Conservation (phyloP, 1,140 invertebrate species). For the Pseudomyrmex pallidus region DNA sequence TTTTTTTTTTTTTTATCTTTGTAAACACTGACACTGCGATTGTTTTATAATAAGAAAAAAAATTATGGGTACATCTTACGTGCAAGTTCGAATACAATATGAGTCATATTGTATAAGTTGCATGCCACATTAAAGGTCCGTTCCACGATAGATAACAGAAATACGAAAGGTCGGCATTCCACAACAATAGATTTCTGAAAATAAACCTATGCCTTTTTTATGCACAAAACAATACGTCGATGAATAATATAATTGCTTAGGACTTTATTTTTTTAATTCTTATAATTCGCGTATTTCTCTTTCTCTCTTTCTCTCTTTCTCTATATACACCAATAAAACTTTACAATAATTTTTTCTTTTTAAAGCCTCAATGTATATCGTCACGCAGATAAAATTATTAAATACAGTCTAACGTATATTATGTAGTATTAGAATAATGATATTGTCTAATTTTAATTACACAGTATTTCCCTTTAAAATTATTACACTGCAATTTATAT, state of each 20-base stretch:
- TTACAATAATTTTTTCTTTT: slow-evolving; percentile 2
- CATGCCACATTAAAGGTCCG: slow-evolving; percentile 23
- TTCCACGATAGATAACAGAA: slow-evolving; percentile 5
- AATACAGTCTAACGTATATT: too few relatives aligned
- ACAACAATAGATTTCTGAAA: slow-evolving; percentile 10
- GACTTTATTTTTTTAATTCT: slow-evolving; percentile 6
- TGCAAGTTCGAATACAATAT: slow-evolving; percentile 23
- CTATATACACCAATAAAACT: not conserved
- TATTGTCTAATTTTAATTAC: too few relatives aligned
- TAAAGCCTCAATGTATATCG: too few relatives aligned
- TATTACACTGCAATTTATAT: not conserved
- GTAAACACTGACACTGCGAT: slow-evolving; percentile 26
- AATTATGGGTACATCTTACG: slow-evolving; percentile 39
- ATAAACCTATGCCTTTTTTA: slow-evolving; percentile 23
- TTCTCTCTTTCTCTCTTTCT: too few relatives aligned
- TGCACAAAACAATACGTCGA: not conserved
- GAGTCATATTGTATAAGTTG: slow-evolving; percentile 36
- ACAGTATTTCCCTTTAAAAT: not conserved
- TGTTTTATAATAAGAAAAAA: slow-evolving; percentile 24
- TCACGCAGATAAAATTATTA: too few relatives aligned
- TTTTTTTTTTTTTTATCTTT: slow-evolving; percentile 10
- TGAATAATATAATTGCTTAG: not conserved
- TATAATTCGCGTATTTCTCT: not conserved
- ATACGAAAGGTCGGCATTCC: not conserved
- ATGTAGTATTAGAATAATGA: too few relatives aligned